Conservation (phyloP, 2,113 vertebrate genomes). For the Cyanoramphus novaezelandiae region DNA sequence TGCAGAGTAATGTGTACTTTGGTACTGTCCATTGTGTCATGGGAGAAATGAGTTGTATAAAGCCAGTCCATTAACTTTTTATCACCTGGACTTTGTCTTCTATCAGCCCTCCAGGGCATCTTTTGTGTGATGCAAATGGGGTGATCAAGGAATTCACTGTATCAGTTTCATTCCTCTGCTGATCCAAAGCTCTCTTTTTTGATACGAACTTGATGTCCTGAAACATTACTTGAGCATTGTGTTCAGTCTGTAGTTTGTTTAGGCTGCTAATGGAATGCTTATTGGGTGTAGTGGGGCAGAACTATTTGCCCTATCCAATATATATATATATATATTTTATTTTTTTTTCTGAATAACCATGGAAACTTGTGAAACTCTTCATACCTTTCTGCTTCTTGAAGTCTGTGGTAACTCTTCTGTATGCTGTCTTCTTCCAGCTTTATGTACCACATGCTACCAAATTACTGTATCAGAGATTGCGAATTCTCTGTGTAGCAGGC, state of each 20-base stretch:
- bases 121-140: neutral
- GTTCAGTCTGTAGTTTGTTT: neutral
- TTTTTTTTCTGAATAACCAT: neutral
- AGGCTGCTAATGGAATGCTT: neutral
- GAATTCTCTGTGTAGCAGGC: constrained; percentile 49
- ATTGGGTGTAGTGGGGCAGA: neutral
- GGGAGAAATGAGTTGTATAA: neutral
- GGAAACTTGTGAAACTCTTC: neutral
- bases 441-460: neutral
- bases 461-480: constrained; percentile 39
- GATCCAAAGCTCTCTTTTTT: neutral
- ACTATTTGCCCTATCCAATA: neutral
- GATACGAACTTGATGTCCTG: neutral
- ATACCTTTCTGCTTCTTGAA: constrained; percentile 15
- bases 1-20: neutral
- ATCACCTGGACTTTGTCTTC: neutral
- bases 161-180: neutral
- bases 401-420: neutral
- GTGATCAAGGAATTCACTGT: neutral
- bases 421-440: constrained; percentile 4
- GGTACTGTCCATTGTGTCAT: neutral
- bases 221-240: neutral
- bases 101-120: neutral
- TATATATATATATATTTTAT: neutral
- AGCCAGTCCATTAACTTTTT: neutral